phyloP scores from a whole-genome alignment of 1,140 invertebrate species.

The Lycorma delicatula region DNA sequence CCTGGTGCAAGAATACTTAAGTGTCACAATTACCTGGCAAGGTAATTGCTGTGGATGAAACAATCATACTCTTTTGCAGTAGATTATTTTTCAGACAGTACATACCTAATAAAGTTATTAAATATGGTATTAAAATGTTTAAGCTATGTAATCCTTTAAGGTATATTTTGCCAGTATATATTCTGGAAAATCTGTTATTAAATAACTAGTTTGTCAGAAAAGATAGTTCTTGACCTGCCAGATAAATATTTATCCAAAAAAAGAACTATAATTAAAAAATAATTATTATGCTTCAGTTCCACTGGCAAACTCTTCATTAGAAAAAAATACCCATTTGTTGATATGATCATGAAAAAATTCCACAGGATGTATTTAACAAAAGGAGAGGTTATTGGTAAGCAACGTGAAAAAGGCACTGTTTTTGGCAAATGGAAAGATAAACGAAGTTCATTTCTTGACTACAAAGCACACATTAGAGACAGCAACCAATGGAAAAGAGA shows the following conservation, averaged over 20 bases:
- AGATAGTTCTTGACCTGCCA: neutral
- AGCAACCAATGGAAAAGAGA: neutral
- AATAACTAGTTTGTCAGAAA: neutral
- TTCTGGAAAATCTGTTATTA: neutral
- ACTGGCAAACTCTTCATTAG: neutral
- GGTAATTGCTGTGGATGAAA: neutral
- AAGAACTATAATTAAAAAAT: neutral
- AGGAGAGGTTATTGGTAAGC: neutral
- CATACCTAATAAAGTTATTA: neutral
- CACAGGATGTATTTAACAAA: neutral
- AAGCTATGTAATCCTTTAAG: neutral
- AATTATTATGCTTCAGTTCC: neutral
- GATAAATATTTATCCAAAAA: neutral
- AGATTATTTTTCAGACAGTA: neutral
- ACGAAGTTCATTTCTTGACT: no score
- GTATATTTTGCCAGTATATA: neutral
- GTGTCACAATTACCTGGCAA: neutral
- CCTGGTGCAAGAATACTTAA: neutral
- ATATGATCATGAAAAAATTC: neutral
- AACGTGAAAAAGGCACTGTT: neutral
- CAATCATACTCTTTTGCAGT: neutral
- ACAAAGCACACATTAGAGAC: neutral
- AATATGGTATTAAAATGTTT: neutral
- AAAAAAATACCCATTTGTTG: neutral
- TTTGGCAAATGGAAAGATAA: no score